Conservation (phyloP, 2,797 vertebrate species). For the Knipowitschia caucasica region DNA sequence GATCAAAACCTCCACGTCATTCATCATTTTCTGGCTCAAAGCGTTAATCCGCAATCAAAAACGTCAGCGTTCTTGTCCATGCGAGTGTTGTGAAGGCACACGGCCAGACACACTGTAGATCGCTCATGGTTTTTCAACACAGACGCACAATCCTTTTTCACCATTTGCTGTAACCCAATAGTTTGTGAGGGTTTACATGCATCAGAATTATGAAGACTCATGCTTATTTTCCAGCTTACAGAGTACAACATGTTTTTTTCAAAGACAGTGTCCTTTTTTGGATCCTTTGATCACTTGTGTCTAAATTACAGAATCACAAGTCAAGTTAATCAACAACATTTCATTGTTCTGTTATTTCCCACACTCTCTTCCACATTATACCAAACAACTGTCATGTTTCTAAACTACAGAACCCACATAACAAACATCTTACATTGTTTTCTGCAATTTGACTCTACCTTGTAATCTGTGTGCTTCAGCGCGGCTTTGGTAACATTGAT, state of each 20-base stretch:
- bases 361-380: conserved; percentile 18
- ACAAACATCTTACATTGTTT: conserved; percentile 37
- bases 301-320: conserved; percentile 31
- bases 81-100: conserved; percentile 51
- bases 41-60: conserved; percentile 59
- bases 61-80: conserved; percentile 52
- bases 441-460: conserved; percentile 43
- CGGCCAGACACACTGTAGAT: conserved; percentile 46
- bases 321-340: conserved; percentile 37
- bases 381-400: conserved; percentile 52
- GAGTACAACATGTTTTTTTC: conserved; percentile 29
- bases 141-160: conserved; percentile 32
- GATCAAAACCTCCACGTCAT: conserved; percentile 58
- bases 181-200: conserved; percentile 38
- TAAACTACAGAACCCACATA: conserved; percentile 35
- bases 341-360: conserved; percentile 23
- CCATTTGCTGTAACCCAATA: conserved; percentile 41
- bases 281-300: conserved; percentile 40
- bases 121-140: conserved; percentile 44
- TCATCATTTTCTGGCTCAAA: conserved; percentile 64
- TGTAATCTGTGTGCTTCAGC: conserved; percentile 76
- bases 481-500: conserved; percentile 93
- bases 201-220: conserved; percentile 27
- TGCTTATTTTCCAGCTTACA: conserved; percentile 46
- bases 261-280: conserved; percentile 27